These are phyloP conservation scores for Saturnia pavonia DNA, from an alignment of 2,888 invertebrate genomes.

Conservation along the genomic window DNA sequence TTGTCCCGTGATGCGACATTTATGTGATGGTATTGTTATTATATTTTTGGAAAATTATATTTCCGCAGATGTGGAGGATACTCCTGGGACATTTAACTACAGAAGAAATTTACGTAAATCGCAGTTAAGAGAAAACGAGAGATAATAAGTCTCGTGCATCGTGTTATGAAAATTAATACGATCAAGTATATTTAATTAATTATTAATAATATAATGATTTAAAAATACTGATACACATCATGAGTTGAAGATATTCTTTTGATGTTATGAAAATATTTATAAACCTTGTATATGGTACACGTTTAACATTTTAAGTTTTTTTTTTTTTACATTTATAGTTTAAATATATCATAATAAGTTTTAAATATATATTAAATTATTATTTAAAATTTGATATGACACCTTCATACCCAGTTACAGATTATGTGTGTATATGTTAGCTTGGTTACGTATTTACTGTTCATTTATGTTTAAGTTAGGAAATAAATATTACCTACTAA, in stretches of 20 bases:
- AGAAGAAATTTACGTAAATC: slow-evolving; percentile 30
- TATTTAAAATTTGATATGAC: background rate
- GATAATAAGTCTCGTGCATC: background rate
- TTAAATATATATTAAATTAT: background rate
- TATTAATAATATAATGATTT: background rate
- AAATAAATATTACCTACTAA: background rate
- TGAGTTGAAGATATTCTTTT: background rate
- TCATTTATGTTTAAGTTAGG: background rate
- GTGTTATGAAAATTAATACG: background rate
- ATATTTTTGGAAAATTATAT: slow-evolving; percentile 19
- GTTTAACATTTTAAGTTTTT: background rate
- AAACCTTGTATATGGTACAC: background rate
- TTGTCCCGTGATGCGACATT: no score
- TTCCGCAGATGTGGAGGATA: slow-evolving; percentile 47
- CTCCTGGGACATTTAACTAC: slow-evolving; percentile 35
- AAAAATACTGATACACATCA: background rate
- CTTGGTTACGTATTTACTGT: background rate
- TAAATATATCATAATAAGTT: background rate
- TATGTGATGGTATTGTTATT: background rate
- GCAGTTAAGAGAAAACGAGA: slow-evolving; percentile 1
- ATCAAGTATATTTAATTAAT: background rate
- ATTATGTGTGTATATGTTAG: background rate
- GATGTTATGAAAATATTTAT: background rate
- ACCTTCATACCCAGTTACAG: background rate
- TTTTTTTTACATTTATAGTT: background rate